Evolutionary conservation across 2,113 vertebrate species (phyloP).

Genomic region (Crotalus helleri): DNA sequence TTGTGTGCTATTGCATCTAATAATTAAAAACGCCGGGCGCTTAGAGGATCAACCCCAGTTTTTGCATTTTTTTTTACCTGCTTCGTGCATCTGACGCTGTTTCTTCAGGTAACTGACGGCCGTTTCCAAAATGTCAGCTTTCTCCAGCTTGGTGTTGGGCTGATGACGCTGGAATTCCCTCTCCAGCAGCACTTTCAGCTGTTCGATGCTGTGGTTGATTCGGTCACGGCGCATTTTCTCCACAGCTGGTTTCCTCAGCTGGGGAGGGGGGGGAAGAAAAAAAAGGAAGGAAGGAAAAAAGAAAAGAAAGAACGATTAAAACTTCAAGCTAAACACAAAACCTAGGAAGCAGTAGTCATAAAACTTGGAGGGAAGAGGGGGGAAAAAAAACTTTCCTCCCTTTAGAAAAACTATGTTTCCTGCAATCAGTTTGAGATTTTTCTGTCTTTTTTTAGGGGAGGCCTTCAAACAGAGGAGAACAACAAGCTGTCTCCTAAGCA

Average conservation of each 20-base stretch:
- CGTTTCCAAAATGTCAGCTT: slow-evolving; percentile 81
- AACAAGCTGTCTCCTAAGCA: background rate
- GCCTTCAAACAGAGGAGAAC: background rate
- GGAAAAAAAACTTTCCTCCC: background rate
- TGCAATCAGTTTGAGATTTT: background rate
- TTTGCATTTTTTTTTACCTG: slow-evolving; percentile 52
- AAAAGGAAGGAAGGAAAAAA: background rate
- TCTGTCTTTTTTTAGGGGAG: background rate
- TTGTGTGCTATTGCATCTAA: background rate
- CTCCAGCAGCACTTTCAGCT: slow-evolving; percentile 76
- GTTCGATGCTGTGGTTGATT: slow-evolving; percentile 79
- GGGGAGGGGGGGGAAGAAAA: background rate
- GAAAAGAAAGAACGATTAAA: background rate
- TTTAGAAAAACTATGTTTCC: background rate
- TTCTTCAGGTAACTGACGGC: slow-evolving; percentile 78
- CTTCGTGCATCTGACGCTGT: slow-evolving; percentile 56
- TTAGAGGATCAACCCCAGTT: rapidly evolving
- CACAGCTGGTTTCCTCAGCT: slow-evolving; percentile 84
- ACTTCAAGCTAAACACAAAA: background rate
- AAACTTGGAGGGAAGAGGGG: background rate
- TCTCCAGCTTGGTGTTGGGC: slow-evolving; percentile 79
- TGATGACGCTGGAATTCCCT: slow-evolving; percentile 74
- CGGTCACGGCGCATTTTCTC: slow-evolving; percentile 87
- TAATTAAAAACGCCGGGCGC: background rate
- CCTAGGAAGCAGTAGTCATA: background rate